Base-by-base conservation (phyloP, 2,113 vertebrate species). In the Pardalotus punctatus region DNA sequence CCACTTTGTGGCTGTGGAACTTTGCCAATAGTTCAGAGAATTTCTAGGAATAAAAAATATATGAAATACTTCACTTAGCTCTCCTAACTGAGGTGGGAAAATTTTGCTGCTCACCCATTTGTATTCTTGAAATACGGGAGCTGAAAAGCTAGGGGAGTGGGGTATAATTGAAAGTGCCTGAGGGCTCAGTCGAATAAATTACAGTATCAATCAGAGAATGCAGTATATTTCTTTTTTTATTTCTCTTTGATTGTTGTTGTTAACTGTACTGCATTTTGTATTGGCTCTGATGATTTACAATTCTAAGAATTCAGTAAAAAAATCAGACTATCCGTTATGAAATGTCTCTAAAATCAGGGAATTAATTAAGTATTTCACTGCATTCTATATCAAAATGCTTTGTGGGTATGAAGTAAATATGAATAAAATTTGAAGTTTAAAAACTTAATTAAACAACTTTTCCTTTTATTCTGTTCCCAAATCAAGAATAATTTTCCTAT, bases 401-500 rank as follows among this genome's bases (percentile, higher is more conserved):
- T 94, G 11, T 77, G 36, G 8, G 9, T 56, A 57, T 48, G 11
- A 76, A 89, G 36, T 53, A 90, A 89, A 65, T 61, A 81, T 86
- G 25, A 90, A 89, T 94, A 80, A 91, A 82, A 28, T 48, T 62
- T 31, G 33, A 95, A 50, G n/a, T 82, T 42, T 40, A 35, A 89
- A 97, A 94, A 84, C 67, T 60, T 86, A 6, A 88, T 73, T 92
- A 51, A 92, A 71, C 14, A 56, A 8, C 11, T 51, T 4, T 29
- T 90, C 67, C 43, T 78, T 65, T 73, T 43, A 79, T 73, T 40
- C 43, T 74, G 8, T 70, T 93, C 56, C 70, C 43, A 93, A 72
- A 80, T 91, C 81, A 85, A 84, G 31, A 66, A 67, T 83, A 61
- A 80, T 81, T 96, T 97, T 70, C 65, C 45, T 97, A 17, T 93